A percentile compares a stretch with the other conserved stretches of the same genome.
Evolutionary conservation across 2,888 invertebrate species (phyloP).

Genomic region (Dexiosoma caninum): DNA sequence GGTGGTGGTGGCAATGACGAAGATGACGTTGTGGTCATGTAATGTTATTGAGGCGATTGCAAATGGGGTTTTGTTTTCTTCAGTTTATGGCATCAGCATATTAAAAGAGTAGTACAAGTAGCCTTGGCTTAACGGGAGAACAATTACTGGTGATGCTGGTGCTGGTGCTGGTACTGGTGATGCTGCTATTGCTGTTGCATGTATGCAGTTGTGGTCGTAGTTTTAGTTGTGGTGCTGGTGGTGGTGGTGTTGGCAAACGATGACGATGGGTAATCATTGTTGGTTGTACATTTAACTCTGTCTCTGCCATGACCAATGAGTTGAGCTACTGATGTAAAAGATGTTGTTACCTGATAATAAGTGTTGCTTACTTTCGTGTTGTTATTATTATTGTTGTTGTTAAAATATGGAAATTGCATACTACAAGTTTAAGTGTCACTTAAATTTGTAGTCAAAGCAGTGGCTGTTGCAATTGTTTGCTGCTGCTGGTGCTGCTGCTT

Average conservation of each 20-base stretch:
- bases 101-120: conserved; percentile 34
- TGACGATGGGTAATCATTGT: conserved; percentile 58
- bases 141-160: not conserved
- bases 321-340: conserved; percentile 59
- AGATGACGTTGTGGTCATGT: conserved; percentile 39
- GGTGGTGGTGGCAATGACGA: conserved; percentile 46
- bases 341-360: conserved; percentile 61
- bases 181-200: not conserved
- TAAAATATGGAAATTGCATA: conserved; percentile 62
- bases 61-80: conserved; percentile 24
- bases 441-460: conserved; percentile 52
- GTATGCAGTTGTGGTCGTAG: conserved; percentile 14
- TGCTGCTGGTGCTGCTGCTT: conserved; percentile 5
- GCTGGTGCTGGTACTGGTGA: not conserved
- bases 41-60: conserved; percentile 45
- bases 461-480: not conserved
- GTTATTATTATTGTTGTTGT: conserved; percentile 20
- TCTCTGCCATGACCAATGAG: conserved; percentile 51
- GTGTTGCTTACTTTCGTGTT: conserved; percentile 28
- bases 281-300: conserved; percentile 3
- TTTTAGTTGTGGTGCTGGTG: conserved; percentile 5
- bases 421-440: conserved; percentile 62
- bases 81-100: conserved; percentile 7
- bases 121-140: conserved; percentile 10
- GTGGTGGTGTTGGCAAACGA: conserved; percentile 44